Percentiles rank a stretch among this genome's conserved stretches.
Evolutionary conservation across 2,797 vertebrate genomes (phyloP).

Genomic region (Crocidura indochinensis): DNA sequence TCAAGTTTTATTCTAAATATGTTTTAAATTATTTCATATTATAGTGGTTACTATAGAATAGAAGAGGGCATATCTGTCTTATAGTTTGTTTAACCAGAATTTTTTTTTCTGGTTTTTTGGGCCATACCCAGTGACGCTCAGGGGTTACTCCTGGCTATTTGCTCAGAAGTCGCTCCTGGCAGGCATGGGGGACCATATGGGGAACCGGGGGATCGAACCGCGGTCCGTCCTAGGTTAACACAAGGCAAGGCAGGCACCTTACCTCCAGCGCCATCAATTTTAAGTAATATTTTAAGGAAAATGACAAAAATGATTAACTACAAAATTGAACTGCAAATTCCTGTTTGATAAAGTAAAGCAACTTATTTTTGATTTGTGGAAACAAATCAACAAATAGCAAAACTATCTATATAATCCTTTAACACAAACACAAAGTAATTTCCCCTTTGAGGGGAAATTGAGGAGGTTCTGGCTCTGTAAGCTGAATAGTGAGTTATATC

Average conservation of each 20-base stretch:
- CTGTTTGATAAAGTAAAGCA: conserved; percentile 68
- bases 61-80: not conserved
- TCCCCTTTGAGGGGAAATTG: not conserved
- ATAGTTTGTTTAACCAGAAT: conserved; percentile 66
- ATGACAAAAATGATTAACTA: conserved; percentile 2
- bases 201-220: no score
- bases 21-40: conserved; percentile 12
- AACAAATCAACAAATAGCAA: conserved; percentile 5
- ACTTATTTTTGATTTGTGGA: conserved; percentile 34
- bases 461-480: not conserved
- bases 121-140: no score
- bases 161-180: no score
- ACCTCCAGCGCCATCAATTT: no score
- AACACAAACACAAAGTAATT: conserved; percentile 19
- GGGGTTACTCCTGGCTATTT: no score
- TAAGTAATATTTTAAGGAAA: conserved; percentile 69
- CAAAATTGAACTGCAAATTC: conserved; percentile 61
- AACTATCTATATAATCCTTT: conserved; percentile 24
- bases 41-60: not conserved
- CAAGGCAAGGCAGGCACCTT: no score
- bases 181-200: no score
- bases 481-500: not conserved
- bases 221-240: no score
- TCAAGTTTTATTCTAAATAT: conserved; percentile 25
- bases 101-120: no score